Base-by-base conservation (phyloP, 2,888 invertebrate genomes). In the Ophraella communa region DNA sequence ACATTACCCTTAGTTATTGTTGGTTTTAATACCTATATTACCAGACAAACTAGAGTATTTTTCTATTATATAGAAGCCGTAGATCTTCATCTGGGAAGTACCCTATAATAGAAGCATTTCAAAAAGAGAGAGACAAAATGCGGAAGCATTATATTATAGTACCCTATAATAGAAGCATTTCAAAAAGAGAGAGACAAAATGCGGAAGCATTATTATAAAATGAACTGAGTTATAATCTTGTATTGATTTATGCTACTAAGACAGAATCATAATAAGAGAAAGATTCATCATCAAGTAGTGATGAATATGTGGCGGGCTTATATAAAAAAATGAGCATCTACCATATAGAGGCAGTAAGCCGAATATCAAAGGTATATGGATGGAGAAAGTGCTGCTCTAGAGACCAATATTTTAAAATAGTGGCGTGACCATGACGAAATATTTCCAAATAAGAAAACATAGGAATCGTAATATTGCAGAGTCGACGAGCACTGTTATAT, bases 111-210 rank as follows among this genome's bases (percentile, higher is more conserved):
- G 35, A 63, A 10, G 69, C 54, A 23, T 69, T 67, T 59, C 69
- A 69, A 62, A 65, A 63, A 45, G 68, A 66, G n/a, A 27, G 70
- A 49, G 67, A 69, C 51, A 71, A 72, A 68, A 27, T 27, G 27
- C 4, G 7, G 27, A 27, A 27, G 27, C 27, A n/a, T n/a, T n/a
- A n/a, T n/a, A n/a, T n/a, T n/a, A n/a, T n/a, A 74, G 30, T 63
- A 65, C 55, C 58, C 54, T 23, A 51, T 74, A 4, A 58, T 74
- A 33, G 35, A 63, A 10, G 69, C 54, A 23, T 69, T 67, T 59
- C 69, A 69, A 62, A 65, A 63, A 45, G 68, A 66, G n/a, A 27
- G 70, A 49, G 67, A 69, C 51, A 71, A 72, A 68, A 27, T 27
- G 27, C 4, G 7, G 27, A 27, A 27, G 27, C 27, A 27, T 27